phyloP scores from a whole-genome alignment of 37 sponge, comb jelly and placozoan genomes.

The Diacarnus erythraeanus region DNA sequence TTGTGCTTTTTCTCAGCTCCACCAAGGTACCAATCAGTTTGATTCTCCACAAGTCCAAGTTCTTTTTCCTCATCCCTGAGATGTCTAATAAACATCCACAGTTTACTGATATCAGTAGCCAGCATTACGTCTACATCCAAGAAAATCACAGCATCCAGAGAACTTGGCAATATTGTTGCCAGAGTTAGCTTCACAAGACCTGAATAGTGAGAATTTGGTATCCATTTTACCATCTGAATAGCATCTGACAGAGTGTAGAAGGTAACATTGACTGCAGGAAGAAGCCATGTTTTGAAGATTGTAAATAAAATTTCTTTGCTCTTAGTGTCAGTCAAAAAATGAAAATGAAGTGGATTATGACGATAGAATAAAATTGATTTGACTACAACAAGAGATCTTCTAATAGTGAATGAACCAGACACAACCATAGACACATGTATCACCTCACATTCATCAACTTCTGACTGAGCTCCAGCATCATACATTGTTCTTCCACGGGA shows the following conservation, averaged over 20 bases:
- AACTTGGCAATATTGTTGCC: slow-evolving; percentile 43
- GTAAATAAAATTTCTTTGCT: slow-evolving; percentile 39
- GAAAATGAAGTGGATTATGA: slow-evolving; percentile 78
- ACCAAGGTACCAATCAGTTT: slow-evolving; percentile 87
- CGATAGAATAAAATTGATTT: slow-evolving; percentile 91
- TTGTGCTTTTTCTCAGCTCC: slow-evolving; percentile 78
- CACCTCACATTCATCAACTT: slow-evolving; percentile 54
- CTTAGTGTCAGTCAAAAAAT: slow-evolving; percentile 64
- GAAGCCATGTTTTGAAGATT: slow-evolving; percentile 75
- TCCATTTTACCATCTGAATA: slow-evolving; percentile 42
- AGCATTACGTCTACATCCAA: slow-evolving; percentile 87
- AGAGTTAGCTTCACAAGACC: slow-evolving; percentile 83
- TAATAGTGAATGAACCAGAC: slow-evolving; percentile 58
- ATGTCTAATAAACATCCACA: slow-evolving; percentile 58
- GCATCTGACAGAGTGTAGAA: slow-evolving; percentile 41
- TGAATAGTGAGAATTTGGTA: slow-evolving; percentile 87
- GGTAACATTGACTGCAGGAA: slow-evolving; percentile 54
- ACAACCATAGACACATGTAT: slow-evolving; percentile 84
- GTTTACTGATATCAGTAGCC: slow-evolving; percentile 47
- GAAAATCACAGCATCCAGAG: slow-evolving; percentile 65
- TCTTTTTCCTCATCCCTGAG: slow-evolving; percentile 25
- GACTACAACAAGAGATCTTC: slow-evolving; percentile 58
- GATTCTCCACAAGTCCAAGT: slow-evolving; percentile 81
- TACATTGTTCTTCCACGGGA: background rate
- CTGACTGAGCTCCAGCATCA: background rate